phyloP scores from a whole-genome alignment of 2,113 vertebrate genomes.

The Vicugna pacos region DNA sequence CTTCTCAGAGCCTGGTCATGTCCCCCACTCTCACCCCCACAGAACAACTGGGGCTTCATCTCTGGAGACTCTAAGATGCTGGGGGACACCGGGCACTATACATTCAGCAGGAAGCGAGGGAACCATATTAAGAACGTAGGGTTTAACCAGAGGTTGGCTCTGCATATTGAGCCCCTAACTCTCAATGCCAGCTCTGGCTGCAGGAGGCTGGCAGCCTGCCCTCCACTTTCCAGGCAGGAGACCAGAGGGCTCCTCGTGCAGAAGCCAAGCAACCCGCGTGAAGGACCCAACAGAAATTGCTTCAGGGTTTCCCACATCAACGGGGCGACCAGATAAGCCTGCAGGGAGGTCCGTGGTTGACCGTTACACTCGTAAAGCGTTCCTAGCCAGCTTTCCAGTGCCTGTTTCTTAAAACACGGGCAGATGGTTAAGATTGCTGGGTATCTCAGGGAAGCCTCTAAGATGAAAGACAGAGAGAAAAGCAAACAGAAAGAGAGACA shows the following conservation, averaged over 20 bases:
- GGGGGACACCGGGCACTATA: neutral
- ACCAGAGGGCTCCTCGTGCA: no score
- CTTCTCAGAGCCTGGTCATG: neutral
- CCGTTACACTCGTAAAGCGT: neutral
- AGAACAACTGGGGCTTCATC: neutral
- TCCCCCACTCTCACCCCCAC: fast-evolving
- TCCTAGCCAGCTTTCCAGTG: no score
- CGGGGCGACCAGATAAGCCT: fast-evolving
- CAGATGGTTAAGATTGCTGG: neutral
- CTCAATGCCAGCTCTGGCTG: neutral
- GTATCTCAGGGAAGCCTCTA: neutral
- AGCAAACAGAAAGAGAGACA: neutral
- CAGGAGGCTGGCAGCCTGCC: neutral
- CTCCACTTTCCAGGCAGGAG: neutral
- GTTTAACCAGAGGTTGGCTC: neutral
- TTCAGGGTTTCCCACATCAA: neutral
- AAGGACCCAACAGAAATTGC: neutral
- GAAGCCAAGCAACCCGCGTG: fast-evolving
- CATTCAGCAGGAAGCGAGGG: neutral
- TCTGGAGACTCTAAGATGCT: neutral
- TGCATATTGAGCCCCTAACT: neutral
- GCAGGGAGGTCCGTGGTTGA: neutral
- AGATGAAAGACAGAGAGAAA: neutral
- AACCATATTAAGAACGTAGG: neutral
- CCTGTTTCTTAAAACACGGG: neutral